Base-by-base conservation (phyloP, 2,113 vertebrate genomes). In the Porphyrio hochstetteri region DNA sequence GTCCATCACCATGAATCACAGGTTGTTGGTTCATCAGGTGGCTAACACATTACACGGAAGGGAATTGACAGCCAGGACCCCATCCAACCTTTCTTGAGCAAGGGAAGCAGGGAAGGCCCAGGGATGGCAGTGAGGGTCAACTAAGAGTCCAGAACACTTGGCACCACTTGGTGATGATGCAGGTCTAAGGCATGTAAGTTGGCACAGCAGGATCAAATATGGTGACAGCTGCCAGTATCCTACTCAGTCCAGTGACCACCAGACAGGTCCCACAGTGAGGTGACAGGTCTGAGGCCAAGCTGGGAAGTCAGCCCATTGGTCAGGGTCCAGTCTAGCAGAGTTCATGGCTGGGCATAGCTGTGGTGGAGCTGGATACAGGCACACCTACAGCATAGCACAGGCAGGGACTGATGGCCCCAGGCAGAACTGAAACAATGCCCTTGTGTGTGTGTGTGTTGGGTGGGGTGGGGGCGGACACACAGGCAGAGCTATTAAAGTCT, bases 51-150 rank as follows among this genome's bases (percentile, higher is more conserved):
- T 77, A 18, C 0, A 1, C 35, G 27, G 6, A 33, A 67, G 67
- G 5, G 14, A 57, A 7, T 28, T 69, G 31, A 11, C 35, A 81
- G 14, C 1, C 52, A 81, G 40, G 29, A 28, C 16, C 27, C 16
- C 2, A 1, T n/a, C 17, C 17, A 25, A 42, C 13, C 0, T 0
- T 60, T 86, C 44, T 35, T 0, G 5, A 74, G 24, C 0, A 5
- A 70, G 38, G 20, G 28, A 25, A 87, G 16, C 16, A 19, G 25
- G 11, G 9, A 31, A 85, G n/a, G 3, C 16, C 29, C 33, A 70
- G 17, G 3, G 1, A 2, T 60, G 33, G 13, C 17, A 42, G 38
- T 0, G 1, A 12, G 7, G 2, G 1, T 29, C 28, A 52, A 4
- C 0, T n/a, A 40, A 74, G 38, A 61, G 5, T 50, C 28, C 59